Evolutionary conservation across 1,140 invertebrate genomes (phyloP).

Genomic region (Megathymus violae): DNA sequence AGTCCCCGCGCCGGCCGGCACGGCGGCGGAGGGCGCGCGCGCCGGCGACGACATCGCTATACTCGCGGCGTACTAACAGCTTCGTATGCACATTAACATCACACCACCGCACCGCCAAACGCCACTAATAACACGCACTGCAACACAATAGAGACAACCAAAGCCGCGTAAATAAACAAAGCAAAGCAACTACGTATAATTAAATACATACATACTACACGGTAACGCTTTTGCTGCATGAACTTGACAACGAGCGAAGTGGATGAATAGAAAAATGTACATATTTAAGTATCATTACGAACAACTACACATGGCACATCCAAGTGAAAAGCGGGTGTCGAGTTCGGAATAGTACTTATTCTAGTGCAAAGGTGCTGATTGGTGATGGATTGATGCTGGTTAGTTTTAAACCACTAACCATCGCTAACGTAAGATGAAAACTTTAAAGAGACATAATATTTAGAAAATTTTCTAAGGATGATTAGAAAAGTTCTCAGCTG

Average conservation of each 20-base stretch:
- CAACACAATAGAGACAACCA: slow-evolving; percentile 70
- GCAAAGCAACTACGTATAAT: slow-evolving; percentile 49
- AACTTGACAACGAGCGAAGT: slow-evolving; percentile 35
- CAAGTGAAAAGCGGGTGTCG: neutral
- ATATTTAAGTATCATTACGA: slow-evolving; percentile 6
- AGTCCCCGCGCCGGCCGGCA: slow-evolving; percentile 72
- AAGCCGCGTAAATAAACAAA: slow-evolving; percentile 73
- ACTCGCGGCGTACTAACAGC: slow-evolving; percentile 54
- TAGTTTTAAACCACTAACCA: neutral
- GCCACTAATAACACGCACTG: slow-evolving; percentile 75
- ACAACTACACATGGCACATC: slow-evolving; percentile 7
- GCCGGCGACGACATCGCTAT: slow-evolving; percentile 73
- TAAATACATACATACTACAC: slow-evolving; percentile 39
- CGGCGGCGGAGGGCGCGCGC: slow-evolving; percentile 63
- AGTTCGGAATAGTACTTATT: neutral
- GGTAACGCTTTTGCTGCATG: slow-evolving; percentile 8
- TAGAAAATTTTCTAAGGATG: slow-evolving; percentile 22
- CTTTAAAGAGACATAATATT: slow-evolving; percentile 12
- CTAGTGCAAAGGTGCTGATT: neutral
- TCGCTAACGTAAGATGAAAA: slow-evolving; percentile 1
- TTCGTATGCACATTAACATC: slow-evolving; percentile 59
- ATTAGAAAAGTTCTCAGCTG: slow-evolving; percentile 28
- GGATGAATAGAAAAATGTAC: slow-evolving; percentile 3
- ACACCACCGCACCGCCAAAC: slow-evolving; percentile 63
- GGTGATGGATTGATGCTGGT: too few relatives aligned